These are phyloP conservation scores for Oxytorus armatus DNA, from an alignment of 2,888 invertebrate genomes.

Conservation along the genomic window DNA sequence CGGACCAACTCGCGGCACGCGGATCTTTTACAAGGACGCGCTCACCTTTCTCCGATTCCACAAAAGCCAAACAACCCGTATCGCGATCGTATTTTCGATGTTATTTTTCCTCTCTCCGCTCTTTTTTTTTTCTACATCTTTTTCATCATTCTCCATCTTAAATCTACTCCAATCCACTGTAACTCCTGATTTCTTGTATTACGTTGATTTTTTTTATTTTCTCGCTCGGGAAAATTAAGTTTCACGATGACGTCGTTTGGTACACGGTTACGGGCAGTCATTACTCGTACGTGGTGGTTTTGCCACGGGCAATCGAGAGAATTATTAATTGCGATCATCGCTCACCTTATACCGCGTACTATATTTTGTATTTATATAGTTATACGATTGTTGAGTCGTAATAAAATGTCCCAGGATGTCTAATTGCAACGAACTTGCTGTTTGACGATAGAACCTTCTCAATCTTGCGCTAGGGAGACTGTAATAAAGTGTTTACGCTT, in stretches of 20 bases:
- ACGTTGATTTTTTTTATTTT: too few species aligned
- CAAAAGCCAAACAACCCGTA: constrained; percentile 26
- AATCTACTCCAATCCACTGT: too few species aligned
- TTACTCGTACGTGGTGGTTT: constrained; percentile 6
- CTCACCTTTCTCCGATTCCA: constrained; percentile 55
- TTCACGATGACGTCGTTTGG: constrained; percentile 7
- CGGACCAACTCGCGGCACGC: constrained; percentile 12
- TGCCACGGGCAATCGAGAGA: constrained; percentile 32
- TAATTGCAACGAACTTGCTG: constrained; percentile 51
- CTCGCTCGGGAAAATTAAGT: not conserved
- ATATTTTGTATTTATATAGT: not conserved
- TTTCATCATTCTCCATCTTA: too few species aligned
- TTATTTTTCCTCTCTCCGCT: not conserved
- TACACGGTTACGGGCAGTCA: constrained; percentile 25
- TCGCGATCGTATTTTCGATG: not conserved
- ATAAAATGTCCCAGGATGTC: constrained; percentile 44
- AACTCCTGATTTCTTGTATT: too few species aligned
- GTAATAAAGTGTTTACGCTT: too few species aligned
- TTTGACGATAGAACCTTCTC: constrained; percentile 28
- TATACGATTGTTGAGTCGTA: constrained; percentile 11
- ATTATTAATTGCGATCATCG: constrained; percentile 62
- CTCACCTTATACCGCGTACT: constrained; percentile 35
- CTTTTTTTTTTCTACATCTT: too few species aligned
- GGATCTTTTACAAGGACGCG: constrained; percentile 43
- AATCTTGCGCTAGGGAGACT: constrained; percentile 20